These are phyloP conservation scores for Muntiacus muntjak DNA, from an alignment of 2,113 vertebrate genomes.

Conservation along the genomic window DNA sequence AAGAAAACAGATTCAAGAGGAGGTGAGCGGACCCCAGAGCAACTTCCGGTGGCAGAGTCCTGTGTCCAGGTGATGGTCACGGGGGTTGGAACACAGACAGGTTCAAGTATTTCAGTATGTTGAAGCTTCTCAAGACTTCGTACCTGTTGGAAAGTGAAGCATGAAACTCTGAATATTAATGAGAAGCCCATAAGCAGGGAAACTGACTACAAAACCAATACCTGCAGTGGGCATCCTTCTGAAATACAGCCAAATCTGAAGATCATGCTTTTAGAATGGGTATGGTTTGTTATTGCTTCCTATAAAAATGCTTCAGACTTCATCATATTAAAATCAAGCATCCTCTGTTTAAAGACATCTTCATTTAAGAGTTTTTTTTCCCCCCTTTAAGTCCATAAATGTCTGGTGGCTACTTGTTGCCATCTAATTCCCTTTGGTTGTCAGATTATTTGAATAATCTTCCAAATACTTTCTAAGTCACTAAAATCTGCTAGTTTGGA, in stretches of 20 bases:
- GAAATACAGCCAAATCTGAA: neutral
- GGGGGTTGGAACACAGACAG: too few species aligned
- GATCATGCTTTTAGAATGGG: neutral
- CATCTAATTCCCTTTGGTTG: neutral
- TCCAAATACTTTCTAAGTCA: neutral
- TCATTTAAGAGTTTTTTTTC: neutral
- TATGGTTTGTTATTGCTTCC: neutral
- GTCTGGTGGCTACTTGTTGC: slow-evolving; percentile 24
- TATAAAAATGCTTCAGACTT: neutral
- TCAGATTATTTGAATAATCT: slow-evolving; percentile 57
- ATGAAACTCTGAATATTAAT: accelerated
- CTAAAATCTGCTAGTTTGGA: neutral
- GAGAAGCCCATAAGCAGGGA: neutral
- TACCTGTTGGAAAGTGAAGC: accelerated
- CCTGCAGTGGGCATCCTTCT: accelerated
- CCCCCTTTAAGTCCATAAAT: neutral
- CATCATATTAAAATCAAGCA: neutral
- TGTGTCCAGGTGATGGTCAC: neutral
- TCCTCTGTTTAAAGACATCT: neutral
- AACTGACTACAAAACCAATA: neutral
- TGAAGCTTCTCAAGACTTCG: too few species aligned
- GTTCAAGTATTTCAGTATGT: neutral
- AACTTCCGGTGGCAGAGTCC: accelerated
- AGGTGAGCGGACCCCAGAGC: accelerated
- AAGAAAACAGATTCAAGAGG: accelerated